Conservation (phyloP, 2,888 invertebrate species). For the Oxyteleia sp. region DNA sequence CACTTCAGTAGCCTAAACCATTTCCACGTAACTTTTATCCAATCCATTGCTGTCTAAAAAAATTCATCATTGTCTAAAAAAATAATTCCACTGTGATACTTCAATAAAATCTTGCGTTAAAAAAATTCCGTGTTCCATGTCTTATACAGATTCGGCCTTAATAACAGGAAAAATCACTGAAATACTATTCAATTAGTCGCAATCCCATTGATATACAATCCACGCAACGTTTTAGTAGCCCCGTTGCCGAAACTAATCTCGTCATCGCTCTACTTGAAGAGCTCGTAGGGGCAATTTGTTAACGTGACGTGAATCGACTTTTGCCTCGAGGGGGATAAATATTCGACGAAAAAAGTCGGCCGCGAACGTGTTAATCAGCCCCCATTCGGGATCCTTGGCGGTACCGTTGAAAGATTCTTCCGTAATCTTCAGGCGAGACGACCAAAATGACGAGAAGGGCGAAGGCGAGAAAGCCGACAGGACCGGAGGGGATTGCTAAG, state of each 20-base stretch:
- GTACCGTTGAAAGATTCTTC: conserved; percentile 44
- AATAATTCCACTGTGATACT: no score
- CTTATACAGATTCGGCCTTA: no score
- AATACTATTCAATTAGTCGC: conserved; percentile 51
- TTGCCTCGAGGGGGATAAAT: conserved; percentile 49
- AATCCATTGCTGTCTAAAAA: no score
- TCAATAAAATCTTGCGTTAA: no score
- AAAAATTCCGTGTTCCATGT: no score
- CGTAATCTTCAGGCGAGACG: conserved; percentile 51
- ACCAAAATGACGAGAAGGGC: conserved; percentile 42
- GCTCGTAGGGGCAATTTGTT: conserved; percentile 59
- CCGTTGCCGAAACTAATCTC: conserved; percentile 48
- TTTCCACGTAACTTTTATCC: no score
- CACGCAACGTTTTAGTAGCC: conserved; percentile 41
- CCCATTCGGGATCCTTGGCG: conserved; percentile 44
- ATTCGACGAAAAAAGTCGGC: conserved; percentile 45
- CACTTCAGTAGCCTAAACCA: no score
- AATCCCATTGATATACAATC: conserved; percentile 41
- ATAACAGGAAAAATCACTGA: conserved; percentile 48
- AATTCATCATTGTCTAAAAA: no score
- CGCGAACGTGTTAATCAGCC: conserved; percentile 64
- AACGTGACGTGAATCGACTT: conserved; percentile 56
- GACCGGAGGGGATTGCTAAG: conserved; percentile 26
- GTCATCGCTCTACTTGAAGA: conserved; percentile 53
- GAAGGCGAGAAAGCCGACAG: background rate